Base-by-base conservation (phyloP, 2,113 vertebrate genomes). In the Salvelinus sp. region DNA sequence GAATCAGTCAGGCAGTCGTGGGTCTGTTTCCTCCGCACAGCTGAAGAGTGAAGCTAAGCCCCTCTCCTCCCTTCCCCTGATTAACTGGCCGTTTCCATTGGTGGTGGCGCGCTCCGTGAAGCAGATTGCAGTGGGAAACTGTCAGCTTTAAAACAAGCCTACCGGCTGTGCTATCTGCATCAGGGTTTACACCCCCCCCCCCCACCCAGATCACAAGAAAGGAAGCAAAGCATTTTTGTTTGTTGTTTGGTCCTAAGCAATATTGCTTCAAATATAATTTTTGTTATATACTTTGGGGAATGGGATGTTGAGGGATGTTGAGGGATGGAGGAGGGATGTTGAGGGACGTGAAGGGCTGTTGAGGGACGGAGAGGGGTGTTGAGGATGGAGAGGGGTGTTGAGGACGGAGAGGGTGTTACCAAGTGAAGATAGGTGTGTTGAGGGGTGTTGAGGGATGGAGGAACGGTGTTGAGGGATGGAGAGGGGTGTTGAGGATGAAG, bases 211-310 rank as follows among this genome's bases (percentile, higher is more conserved):
- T 64, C 44, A 79, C 82, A 68, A 73, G 71, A 79, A 74, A n/a
- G n/a, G 76, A 91, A 85, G 88, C 83, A 88, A 91, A 88, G 90
- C 81, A n/a, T n/a, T n/a, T n/a, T n/a, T n/a, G 75, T 86, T 86
- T 89, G 86, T 88, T 87, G 79, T 85, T 83, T 73, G 73, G 72
- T n/a, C n/a, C 88, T 79, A 54, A n/a, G n/a, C 78, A 77, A 74
- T 83, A 78, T 83, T 76, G 70, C 81, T 80, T 75, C 69, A 79
- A 38, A 76, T 75, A 85, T 74, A 77, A 70, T 79, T 23, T 71
- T 67, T 70, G 22, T 7, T 38, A 6, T 57, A 4, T 27, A 22
- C n/a, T n/a, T 58, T 23, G n/a, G 18, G 58, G 58, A 22, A 62
- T 62, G 58, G 7, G n/a, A 23, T 60, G 57, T 78, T 82, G 3